Base-by-base conservation (phyloP, 2,113 vertebrate species). In the Glaucomys volans region DNA sequence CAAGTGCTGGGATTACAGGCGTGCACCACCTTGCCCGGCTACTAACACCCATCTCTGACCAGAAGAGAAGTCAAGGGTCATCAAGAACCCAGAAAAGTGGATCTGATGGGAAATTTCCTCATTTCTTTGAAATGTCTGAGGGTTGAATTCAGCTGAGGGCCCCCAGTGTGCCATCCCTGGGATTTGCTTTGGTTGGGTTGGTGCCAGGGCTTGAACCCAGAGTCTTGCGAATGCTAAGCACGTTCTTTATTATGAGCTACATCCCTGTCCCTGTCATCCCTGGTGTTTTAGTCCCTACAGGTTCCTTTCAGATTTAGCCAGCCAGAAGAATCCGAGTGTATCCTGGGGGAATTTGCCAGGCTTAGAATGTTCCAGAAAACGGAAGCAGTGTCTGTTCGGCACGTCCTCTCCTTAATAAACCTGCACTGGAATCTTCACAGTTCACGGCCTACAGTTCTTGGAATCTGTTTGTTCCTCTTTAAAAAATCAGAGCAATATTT, bases 401-500 rank as follows among this genome's bases (percentile, higher is more conserved):
- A 64, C 14, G 30, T 30, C 7, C 50, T n/a, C 16, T 13, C 76
- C 76, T 57, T 75, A 57, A 18, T 42, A 57, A 92, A 66, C 64
- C 87, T 66, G 50, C 50, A 4, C 42, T 62, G 52, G 32, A 69
- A 30, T 24, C 24, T 50, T 44, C 52, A 77, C 71, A 13, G 52
- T 35, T 77, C 28, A 16, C 50, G 75, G 50, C 12, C 84, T 64
- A 28, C 16, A 12, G 24, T 37, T 87, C 87, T 92, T 57, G 44
- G 84, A 89, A 83, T 47, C 66, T 28, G 42, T 28, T 42, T 57
- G 16, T 62, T 91, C 59, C 67, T 57, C 30, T 90, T 95, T 84
- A 50, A 59, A 90, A 96, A 92, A 80, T 76, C 76, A 71, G 59
- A 87, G 82, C 50, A 75, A 47, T 22, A 30, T 57, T 71, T 84